phyloP scores from a whole-genome alignment of 2,888 invertebrate genomes.

The Platycheirus rosarum region DNA sequence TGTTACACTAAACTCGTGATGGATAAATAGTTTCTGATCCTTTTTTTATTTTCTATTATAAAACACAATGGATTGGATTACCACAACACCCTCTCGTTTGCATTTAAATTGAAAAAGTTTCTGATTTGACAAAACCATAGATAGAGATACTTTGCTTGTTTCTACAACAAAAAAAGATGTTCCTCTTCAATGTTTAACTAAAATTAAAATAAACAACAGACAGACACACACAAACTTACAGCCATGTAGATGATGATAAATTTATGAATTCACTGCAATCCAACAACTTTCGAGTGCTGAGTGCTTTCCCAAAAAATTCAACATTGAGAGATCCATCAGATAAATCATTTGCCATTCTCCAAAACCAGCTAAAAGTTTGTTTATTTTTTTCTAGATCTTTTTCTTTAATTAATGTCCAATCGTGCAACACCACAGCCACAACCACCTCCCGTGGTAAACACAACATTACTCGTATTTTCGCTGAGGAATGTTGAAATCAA shows the following conservation, averaged over 20 bases:
- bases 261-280: slow-evolving; percentile 29
- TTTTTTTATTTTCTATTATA: background rate
- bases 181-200: background rate
- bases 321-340: slow-evolving; percentile 53
- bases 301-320: slow-evolving; percentile 37
- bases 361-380: slow-evolving; percentile 26
- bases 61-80: slow-evolving; percentile 54
- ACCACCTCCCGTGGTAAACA: slow-evolving; percentile 45
- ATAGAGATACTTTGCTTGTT: too few species aligned
- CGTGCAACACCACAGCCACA: slow-evolving; percentile 34
- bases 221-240: slow-evolving; percentile 60
- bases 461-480: slow-evolving; percentile 41
- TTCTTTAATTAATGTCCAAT: slow-evolving; percentile 65
- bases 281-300: slow-evolving; percentile 22
- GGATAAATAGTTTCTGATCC: background rate
- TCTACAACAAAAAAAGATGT: background rate
- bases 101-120: slow-evolving; percentile 73
- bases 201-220: slow-evolving; percentile 55
- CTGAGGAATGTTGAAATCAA: slow-evolving; percentile 65
- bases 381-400: slow-evolving; percentile 14
- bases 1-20: background rate
- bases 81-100: slow-evolving; percentile 48
- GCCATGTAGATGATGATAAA: too few species aligned
- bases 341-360: slow-evolving; percentile 68
- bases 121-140: slow-evolving; percentile 63